Evolutionary conservation across 2,888 invertebrate genomes (phyloP).

Genomic region (Nezara viridula): DNA sequence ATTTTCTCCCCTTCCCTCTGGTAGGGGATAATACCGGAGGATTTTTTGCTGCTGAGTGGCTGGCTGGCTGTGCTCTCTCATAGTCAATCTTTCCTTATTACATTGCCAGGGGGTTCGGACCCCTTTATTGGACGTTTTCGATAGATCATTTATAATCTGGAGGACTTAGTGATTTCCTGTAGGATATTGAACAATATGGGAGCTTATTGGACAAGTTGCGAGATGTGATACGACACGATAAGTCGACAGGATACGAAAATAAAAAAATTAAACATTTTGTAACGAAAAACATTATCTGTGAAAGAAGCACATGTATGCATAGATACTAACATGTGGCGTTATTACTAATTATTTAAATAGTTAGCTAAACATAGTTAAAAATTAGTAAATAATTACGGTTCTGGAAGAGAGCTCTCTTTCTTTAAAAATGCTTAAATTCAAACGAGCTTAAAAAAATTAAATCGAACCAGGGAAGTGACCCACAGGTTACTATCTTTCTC

Average conservation of each 20-base stretch:
- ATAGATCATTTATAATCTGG: not conserved
- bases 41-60: not conserved
- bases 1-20: not conserved
- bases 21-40: not conserved
- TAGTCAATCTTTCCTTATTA: constrained; percentile 28
- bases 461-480: too few species aligned
- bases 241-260: not conserved
- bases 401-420: too few species aligned
- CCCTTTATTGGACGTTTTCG: not conserved
- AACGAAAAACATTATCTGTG: too few species aligned
- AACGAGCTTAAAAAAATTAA: too few species aligned
- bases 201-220: not conserved
- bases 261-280: too few species aligned
- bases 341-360: too few species aligned
- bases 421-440: too few species aligned
- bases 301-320: too few species aligned
- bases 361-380: too few species aligned
- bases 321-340: too few species aligned
- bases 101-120: not conserved
- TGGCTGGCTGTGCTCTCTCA: not conserved
- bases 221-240: not conserved
- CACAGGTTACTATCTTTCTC: too few species aligned
- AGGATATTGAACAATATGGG: not conserved
- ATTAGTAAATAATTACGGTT: too few species aligned
- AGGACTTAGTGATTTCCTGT: not conserved